Evolutionary conservation across 2,113 vertebrate species (phyloP).

Genomic region (Myiozetetes cayanensis): DNA sequence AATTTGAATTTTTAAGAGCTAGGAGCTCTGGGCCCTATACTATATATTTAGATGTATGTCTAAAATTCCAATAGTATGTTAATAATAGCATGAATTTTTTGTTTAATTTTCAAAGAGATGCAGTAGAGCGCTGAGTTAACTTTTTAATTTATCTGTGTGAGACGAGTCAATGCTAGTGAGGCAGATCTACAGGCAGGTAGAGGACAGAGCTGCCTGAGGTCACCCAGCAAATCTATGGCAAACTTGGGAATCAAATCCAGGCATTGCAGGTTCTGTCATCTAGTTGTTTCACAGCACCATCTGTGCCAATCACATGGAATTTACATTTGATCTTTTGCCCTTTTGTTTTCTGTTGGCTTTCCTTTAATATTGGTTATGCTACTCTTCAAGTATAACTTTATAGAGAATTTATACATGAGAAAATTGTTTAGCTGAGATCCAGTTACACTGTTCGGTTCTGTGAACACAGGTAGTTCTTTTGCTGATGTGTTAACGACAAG

Average conservation of each 20-base stretch:
- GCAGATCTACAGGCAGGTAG: not conserved
- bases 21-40: not conserved
- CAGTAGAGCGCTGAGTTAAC: not conserved
- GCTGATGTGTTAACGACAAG: not conserved
- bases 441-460: fast-evolving
- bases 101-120: not conserved
- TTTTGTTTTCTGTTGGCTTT: not conserved
- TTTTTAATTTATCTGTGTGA: not conserved
- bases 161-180: not conserved
- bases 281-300: not conserved
- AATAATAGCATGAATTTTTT: not conserved
- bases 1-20: not conserved
- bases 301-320: not conserved
- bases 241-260: not conserved
- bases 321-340: not conserved
- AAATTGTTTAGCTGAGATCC: not conserved
- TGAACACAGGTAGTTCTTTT: not conserved
- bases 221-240: not conserved
- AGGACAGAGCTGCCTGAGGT: not conserved
- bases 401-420: not conserved
- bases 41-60: not conserved
- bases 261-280: not conserved
- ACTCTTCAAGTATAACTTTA: not conserved
- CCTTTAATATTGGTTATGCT: not conserved
- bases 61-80: not conserved